A percentile compares a stretch with the other conserved stretches of the same genome.
These are phyloP conservation scores for Spea hammondii DNA, from an alignment of 2,797 vertebrate genomes.

Conservation along the genomic window DNA sequence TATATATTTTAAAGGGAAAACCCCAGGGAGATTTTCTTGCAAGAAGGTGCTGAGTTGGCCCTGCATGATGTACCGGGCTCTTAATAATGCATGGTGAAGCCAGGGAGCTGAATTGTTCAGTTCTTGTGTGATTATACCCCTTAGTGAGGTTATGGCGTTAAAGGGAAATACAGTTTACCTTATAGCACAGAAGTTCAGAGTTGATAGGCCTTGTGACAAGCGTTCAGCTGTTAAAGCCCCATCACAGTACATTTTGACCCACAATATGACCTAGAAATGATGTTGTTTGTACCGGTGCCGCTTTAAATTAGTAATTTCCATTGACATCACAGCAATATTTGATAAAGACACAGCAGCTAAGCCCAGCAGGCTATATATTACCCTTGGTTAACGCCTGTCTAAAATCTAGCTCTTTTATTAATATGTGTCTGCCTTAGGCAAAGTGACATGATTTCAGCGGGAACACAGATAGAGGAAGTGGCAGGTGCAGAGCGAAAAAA, in stretches of 20 bases:
- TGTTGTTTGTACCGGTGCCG: not conserved
- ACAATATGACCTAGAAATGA: not conserved
- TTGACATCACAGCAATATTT: not conserved
- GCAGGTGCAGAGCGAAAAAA: constrained; percentile 21
- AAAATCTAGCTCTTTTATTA: not conserved
- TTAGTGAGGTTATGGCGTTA: no score
- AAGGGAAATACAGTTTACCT: no score
- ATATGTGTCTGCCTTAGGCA: constrained; percentile 2
- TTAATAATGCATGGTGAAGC: no score
- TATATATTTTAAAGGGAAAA: no score
- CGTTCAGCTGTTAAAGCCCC: no score
- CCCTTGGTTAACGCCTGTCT: constrained; percentile 2
- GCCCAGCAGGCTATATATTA: not conserved
- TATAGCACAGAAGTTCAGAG: no score
- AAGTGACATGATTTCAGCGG: constrained; percentile 5
- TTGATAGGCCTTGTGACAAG: no score
- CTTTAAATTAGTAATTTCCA: not conserved
- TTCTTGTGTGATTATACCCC: no score
- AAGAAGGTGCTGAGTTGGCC: no score
- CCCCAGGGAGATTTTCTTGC: no score
- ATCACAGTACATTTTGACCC: not conserved
- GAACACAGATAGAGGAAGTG: constrained; percentile 16
- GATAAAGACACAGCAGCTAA: not conserved
- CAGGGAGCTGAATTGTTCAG: no score
- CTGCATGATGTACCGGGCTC: no score